Evolutionary conservation across 2,888 invertebrate genomes (phyloP), one percentile per base, ranked within the genome.

Genomic region (Pseudococcus viburni): DNA sequence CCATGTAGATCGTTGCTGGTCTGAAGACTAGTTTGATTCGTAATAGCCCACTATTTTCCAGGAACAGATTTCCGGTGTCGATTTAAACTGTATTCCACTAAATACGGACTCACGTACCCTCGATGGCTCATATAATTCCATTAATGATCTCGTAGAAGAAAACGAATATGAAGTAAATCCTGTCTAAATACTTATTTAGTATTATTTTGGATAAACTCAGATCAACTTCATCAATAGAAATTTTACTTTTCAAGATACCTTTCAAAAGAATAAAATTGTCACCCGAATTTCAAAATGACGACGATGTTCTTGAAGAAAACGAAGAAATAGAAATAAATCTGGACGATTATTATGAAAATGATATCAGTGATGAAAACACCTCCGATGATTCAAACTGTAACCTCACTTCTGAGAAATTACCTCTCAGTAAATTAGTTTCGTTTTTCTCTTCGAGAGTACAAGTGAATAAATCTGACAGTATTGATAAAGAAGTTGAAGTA

Each of bases 351-450:
- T 22, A 77, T 8, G 77, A 33, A 7, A 80, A 39, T n/a, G 80
- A 80, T 80, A 42, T 3, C 17, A 12, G 2, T 22, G n/a, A 83
- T 46, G 80, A 19, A 46, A 83, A 46, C n/a, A 6, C 19, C 9
- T 3, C 7, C 80, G 42, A 11, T 46, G 39, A 73, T 73, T 33
- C 33, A 9, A 83, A 7, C 1, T 46, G 19, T 8, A 33, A 46
- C 0, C 2, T 9, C 3, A 5, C 73, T 33, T 7, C 26, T 33
- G 17, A 39, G 12, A 83, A 83, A n/a, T 11, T 42, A 83, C 80
- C 80, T 12, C n/a, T 46, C 12, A 83, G 46, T 46, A 46, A 83
- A 83, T 83, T 83, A 19, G 80, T 22, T 46, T 83, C 80, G 5
- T 83, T 83, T 19, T 83, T 83, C 26, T 46, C 80, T 46, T 42